Evolutionary conservation across 2,888 invertebrate genomes (phyloP).

Genomic region (Cephus runcator): DNA sequence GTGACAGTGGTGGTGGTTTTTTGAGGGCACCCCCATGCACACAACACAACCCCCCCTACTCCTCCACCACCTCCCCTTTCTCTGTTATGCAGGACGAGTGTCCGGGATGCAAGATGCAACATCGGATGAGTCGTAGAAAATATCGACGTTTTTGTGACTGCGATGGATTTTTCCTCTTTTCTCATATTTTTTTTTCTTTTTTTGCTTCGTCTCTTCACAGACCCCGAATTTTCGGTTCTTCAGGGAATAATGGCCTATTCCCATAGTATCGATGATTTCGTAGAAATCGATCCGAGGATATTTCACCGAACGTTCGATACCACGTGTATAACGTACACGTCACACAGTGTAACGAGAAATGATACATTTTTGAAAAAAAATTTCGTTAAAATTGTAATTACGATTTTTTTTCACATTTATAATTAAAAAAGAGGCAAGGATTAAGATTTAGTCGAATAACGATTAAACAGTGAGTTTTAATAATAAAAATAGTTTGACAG

Average conservation of each 20-base stretch:
- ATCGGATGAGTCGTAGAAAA: slow-evolving; percentile 50
- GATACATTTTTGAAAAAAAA: no score
- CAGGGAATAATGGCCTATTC: slow-evolving; percentile 23
- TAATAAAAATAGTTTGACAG: slow-evolving; percentile 64
- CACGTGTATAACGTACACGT: no score
- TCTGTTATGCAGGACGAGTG: slow-evolving; percentile 18
- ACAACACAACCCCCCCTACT: slow-evolving; percentile 9
- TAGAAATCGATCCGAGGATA: slow-evolving; percentile 11
- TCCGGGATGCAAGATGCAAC: slow-evolving; percentile 43
- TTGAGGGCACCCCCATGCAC: background rate
- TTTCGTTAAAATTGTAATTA: no score
- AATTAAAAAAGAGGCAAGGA: no score
- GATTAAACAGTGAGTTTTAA: slow-evolving; percentile 64
- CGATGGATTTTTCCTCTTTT: background rate
- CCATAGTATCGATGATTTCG: slow-evolving; percentile 12
- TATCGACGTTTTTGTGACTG: slow-evolving; percentile 31
- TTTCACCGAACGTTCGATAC: background rate
- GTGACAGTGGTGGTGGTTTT: background rate
- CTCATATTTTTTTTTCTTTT: slow-evolving; percentile 20
- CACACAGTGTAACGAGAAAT: no score
- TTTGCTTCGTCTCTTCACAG: background rate
- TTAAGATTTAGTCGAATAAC: slow-evolving; percentile 33
- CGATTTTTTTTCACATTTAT: no score
- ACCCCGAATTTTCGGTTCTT: slow-evolving; percentile 14
- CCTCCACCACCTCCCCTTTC: slow-evolving; percentile 21